phyloP scores from a whole-genome alignment of 30 jellyfish, hydroid and myxozoan genomes.

The Hydra vulgaris region DNA sequence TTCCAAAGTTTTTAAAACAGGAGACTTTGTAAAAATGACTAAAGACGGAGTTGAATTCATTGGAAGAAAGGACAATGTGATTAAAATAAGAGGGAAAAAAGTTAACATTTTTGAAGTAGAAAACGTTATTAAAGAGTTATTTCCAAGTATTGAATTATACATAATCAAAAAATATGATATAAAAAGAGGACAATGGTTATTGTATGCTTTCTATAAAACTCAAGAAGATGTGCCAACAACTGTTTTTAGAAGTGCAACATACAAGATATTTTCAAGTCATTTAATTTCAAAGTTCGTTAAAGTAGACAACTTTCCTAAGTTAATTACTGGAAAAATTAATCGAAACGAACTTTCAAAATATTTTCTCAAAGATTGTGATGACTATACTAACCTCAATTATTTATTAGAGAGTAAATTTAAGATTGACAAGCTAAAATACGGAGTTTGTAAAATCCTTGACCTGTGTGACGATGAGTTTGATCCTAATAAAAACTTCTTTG shows the following conservation, averaged over 20 bases:
- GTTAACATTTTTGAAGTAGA: neutral
- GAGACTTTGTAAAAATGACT: neutral
- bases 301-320: neutral
- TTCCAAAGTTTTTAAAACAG: conserved; percentile 13
- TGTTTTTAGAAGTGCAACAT: neutral
- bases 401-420: neutral
- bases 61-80: conserved; percentile 6
- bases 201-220: neutral
- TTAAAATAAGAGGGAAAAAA: conserved; percentile 8
- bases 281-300: neutral
- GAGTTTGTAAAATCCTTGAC: conserved; percentile 8
- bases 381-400: neutral
- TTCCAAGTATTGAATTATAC: neutral
- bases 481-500: neutral
- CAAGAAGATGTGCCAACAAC: neutral
- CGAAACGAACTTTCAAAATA: neutral
- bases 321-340: neutral
- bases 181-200: neutral
- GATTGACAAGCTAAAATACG: neutral
- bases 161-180: neutral
- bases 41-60: conserved; percentile 1
- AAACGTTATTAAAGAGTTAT: neutral
- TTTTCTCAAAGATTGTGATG: neutral
- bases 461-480: neutral
- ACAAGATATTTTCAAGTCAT: neutral